Percentiles rank a stretch among this genome's conserved stretches.
Evolutionary conservation across 2,888 invertebrate species (phyloP).

Genomic region (Selenia dentaria): DNA sequence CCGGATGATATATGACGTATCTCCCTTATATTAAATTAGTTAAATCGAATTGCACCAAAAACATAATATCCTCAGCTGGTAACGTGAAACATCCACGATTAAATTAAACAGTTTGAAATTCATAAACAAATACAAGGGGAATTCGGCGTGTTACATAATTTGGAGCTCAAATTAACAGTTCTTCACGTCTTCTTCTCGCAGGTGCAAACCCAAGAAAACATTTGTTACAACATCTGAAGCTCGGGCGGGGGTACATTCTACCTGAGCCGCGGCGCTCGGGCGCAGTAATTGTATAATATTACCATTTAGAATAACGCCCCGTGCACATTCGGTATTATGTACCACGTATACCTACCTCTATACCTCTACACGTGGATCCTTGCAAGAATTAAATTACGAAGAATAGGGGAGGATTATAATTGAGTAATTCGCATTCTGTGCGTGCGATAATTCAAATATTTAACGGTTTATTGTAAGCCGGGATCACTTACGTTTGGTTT

Average conservation of each 20-base stretch:
- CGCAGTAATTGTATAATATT: constrained; percentile 39
- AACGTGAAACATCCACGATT: constrained; percentile 3
- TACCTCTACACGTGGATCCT: constrained; percentile 14
- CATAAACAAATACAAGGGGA: constrained; percentile 23
- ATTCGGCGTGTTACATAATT: constrained; percentile 23
- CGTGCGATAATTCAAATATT: constrained; percentile 35
- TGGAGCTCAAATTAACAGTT: constrained; percentile 27
- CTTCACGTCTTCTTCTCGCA: constrained; percentile 22
- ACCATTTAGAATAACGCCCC: constrained; percentile 36
- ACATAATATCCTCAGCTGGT: neutral
- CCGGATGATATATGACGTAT: no score
- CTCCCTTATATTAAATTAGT: no score
- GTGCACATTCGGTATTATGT: constrained; percentile 17
- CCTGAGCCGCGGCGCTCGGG: constrained; percentile 28
- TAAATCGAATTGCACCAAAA: neutral
- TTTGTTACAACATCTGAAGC: constrained; percentile 25
- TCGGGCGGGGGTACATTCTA: constrained; percentile 23
- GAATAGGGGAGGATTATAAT: constrained; percentile 34
- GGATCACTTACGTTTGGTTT: constrained; percentile 20
- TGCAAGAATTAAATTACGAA: constrained; percentile 36
- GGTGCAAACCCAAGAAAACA: constrained; percentile 28
- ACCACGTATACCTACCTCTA: no score
- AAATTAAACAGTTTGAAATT: constrained; percentile 20
- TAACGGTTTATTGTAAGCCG: constrained; percentile 28
- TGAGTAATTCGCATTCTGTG: constrained; percentile 30